These are phyloP conservation scores for Exocentrus adspersus DNA, from an alignment of 2,888 invertebrate species.

Conservation along the genomic window DNA sequence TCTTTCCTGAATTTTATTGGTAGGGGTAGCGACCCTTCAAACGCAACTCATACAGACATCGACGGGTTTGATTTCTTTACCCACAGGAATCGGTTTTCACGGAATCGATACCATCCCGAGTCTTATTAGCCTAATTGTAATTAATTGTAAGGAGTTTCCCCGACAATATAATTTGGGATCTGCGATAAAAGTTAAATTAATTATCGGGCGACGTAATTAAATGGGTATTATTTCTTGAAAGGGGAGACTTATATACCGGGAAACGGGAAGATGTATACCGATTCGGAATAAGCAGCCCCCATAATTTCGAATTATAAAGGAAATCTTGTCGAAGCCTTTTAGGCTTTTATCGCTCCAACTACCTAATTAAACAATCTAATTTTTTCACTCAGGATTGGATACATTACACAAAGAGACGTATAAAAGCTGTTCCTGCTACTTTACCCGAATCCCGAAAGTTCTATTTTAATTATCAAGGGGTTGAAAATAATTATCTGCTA, in stretches of 20 bases:
- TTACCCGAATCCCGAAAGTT: no score
- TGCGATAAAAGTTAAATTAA: slow-evolving; percentile 10
- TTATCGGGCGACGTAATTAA: background rate
- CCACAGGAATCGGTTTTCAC: slow-evolving; percentile 16
- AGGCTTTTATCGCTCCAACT: background rate
- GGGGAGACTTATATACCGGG: background rate
- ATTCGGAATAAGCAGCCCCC: background rate
- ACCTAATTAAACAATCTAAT: no score
- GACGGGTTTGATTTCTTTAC: slow-evolving; percentile 5
- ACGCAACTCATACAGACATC: slow-evolving; percentile 1
- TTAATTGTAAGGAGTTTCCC: slow-evolving; percentile 18
- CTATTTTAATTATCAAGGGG: no score
- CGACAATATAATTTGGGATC: slow-evolving; percentile 2
- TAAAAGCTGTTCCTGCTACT: no score
- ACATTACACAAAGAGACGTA: no score
- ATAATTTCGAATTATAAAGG: background rate
- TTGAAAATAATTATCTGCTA: no score
- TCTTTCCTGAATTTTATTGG: background rate
- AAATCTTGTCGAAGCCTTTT: background rate
- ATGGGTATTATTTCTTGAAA: background rate
- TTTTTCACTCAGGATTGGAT: no score
- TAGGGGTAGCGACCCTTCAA: background rate
- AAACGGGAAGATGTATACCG: background rate
- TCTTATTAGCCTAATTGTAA: slow-evolving; percentile 26
- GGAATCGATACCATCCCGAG: slow-evolving; percentile 19